Conservation (phyloP, 1,140 invertebrate genomes). For the Polyergus mexicanus region DNA sequence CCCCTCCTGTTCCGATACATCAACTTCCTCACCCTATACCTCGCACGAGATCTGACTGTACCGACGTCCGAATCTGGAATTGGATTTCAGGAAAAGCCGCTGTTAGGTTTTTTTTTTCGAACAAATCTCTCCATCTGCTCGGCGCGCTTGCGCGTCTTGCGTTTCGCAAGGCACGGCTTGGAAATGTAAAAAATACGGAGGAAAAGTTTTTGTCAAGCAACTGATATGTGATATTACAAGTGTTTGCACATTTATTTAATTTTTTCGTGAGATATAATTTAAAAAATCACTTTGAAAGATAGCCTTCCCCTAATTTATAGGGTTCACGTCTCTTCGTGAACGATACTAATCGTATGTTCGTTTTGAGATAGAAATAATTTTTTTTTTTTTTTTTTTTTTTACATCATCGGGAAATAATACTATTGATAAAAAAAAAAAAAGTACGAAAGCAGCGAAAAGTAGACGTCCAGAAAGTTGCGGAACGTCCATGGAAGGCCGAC, state of each 20-base stretch:
- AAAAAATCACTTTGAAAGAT: background rate
- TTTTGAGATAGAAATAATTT: background rate
- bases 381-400: background rate
- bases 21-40: constrained; percentile 26
- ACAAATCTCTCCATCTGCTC: constrained; percentile 56
- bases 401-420: constrained; percentile 10
- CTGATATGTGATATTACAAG: background rate
- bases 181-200: constrained; percentile 19
- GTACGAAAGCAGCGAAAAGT: background rate
- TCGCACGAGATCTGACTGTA: constrained; percentile 35
- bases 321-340: background rate
- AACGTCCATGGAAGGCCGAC: constrained; percentile 8
- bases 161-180: background rate
- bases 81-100: constrained; percentile 74
- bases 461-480: constrained; percentile 1
- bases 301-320: too few relatives aligned
- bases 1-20: constrained; percentile 51
- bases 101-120: constrained; percentile 62
- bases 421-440: constrained; percentile 9
- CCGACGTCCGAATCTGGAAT: constrained; percentile 66
- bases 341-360: background rate
- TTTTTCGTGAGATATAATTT: background rate
- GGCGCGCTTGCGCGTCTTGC: constrained; percentile 51
- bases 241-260: constrained; percentile 1
- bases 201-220: background rate